Evolutionary conservation across 2,113 vertebrate genomes (phyloP).

Genomic region (Vulpes lagopus): DNA sequence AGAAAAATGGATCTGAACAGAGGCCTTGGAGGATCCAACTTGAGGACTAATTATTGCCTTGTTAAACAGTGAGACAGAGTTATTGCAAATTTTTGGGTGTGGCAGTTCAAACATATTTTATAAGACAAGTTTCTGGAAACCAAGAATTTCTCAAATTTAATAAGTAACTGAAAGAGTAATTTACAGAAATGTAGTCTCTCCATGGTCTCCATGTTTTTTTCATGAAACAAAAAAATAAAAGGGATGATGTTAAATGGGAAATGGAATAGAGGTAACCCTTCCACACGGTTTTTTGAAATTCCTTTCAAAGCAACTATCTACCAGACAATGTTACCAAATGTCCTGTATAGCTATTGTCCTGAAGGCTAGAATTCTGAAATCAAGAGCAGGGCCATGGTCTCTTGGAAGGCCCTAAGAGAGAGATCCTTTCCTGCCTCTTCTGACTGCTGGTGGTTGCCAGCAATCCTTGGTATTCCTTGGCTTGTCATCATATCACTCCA

Average conservation of each 20-base stretch:
- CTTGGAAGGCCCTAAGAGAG: neutral
- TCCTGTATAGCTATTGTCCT: neutral
- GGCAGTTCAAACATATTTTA: neutral
- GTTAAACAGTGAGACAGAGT: constrained; percentile 55
- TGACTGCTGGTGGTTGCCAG: neutral
- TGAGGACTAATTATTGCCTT: constrained; percentile 49
- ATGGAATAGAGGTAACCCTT: neutral
- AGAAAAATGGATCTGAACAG: neutral
- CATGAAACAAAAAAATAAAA: neutral
- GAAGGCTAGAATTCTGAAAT: neutral
- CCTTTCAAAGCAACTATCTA: neutral
- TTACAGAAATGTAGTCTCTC: constrained; percentile 14
- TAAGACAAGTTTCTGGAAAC: constrained; percentile 60
- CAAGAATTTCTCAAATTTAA: constrained; percentile 48
- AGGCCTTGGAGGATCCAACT: neutral
- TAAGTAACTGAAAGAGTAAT: constrained; percentile 12
- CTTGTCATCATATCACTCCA: neutral
- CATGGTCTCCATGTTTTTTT: neutral
- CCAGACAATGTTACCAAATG: neutral
- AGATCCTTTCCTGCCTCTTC: neutral
- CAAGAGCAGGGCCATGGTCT: neutral
- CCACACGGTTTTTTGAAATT: neutral
- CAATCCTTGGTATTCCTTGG: neutral
- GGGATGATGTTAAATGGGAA: constrained; percentile 29
- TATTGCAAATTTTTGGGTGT: constrained; percentile 54